A percentile compares a stretch with the other conserved stretches of the same genome.
These are phyloP conservation scores for Brachionus sp. DNA, from an alignment of 1,140 invertebrate genomes.

Conservation along the genomic window DNA sequence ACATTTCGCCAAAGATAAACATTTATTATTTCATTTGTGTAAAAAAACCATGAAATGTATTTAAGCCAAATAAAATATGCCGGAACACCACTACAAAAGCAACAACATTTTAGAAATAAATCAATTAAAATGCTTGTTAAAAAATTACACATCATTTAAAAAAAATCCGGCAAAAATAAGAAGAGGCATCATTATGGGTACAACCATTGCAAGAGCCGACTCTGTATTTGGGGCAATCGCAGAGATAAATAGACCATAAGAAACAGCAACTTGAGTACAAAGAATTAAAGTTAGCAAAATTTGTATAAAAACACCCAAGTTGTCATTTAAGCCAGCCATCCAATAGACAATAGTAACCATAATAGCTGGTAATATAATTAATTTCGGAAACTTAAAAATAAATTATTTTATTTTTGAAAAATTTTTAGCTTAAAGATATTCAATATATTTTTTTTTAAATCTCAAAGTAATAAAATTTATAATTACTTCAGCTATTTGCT, in stretches of 20 bases:
- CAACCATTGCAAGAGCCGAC: constrained; percentile 75
- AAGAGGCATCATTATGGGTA: constrained; percentile 84
- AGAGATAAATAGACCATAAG: constrained; percentile 61
- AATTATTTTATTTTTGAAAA: background rate
- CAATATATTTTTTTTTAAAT: no score
- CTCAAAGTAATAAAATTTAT: background rate
- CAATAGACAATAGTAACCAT: constrained; percentile 72
- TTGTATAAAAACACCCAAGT: constrained; percentile 58
- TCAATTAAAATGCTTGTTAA: background rate
- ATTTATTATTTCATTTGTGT: constrained; percentile 1
- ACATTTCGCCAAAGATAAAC: constrained; percentile 27
- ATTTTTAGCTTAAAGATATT: no score
- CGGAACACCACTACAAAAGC: background rate
- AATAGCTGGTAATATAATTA: background rate
- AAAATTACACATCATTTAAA: constrained; percentile 67
- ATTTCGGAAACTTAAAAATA: constrained; percentile 64
- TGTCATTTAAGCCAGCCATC: constrained; percentile 67
- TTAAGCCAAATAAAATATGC: constrained; percentile 43
- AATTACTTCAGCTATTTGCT: constrained; percentile 14
- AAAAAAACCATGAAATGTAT: constrained; percentile 46
- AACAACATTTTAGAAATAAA: background rate
- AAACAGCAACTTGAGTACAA: background rate
- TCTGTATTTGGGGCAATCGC: constrained; percentile 17
- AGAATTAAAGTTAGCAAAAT: constrained; percentile 14
- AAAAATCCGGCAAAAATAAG: constrained; percentile 93